A percentile compares a stretch with the other conserved stretches of the same genome.
Conservation (phyloP, 2,888 invertebrate genomes). For the Ormyrus labotus region DNA sequence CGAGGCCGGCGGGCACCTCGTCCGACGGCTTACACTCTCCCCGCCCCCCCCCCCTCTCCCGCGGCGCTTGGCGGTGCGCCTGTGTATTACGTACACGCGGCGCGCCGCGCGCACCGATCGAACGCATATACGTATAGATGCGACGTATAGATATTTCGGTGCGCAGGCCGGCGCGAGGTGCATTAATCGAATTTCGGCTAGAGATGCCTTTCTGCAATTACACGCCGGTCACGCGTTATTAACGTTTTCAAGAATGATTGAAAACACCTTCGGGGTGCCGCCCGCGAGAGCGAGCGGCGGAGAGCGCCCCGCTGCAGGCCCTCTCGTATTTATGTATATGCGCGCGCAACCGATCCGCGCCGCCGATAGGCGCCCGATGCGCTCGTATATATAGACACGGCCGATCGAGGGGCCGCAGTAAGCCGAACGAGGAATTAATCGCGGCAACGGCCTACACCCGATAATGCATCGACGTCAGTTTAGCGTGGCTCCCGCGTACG, state of each 20-base stretch:
- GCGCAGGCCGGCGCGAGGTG: not conserved
- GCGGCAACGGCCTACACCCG: constrained; percentile 22
- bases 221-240: constrained; percentile 39
- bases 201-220: constrained; percentile 48
- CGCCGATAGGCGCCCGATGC: constrained; percentile 24
- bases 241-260: constrained; percentile 52
- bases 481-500: not conserved
- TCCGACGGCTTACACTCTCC: constrained; percentile 10
- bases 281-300: no score
- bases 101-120: not conserved
- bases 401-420: not conserved
- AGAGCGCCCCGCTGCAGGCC: not conserved
- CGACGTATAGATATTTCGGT: no score
- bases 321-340: not conserved
- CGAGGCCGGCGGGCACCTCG: constrained; percentile 45
- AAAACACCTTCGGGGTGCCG: constrained; percentile 44
- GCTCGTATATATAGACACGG: not conserved
- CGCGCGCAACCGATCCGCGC: not conserved
- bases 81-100: not conserved
- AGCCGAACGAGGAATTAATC: constrained; percentile 46
- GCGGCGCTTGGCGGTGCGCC: not conserved
- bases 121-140: no score
- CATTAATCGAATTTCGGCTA: constrained; percentile 54
- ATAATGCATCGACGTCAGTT: constrained; percentile 35
- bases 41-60: not conserved